Evolutionary conservation across 2,113 vertebrate species (phyloP), one percentile per base, ranked within the genome.

Genomic region (Anas platyrhynchos): DNA sequence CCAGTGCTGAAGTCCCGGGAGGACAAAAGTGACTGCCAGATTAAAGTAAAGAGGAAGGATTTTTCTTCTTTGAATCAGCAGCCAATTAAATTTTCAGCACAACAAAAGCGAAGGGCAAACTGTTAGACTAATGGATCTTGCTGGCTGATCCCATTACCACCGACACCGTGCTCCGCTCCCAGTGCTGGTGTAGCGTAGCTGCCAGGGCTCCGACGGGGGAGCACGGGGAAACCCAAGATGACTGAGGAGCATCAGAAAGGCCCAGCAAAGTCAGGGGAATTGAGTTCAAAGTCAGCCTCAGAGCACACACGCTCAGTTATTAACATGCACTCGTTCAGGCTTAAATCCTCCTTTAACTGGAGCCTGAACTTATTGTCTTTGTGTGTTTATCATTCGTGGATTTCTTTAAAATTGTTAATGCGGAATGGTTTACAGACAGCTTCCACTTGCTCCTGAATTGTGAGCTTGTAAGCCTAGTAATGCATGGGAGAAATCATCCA

Each of bases 191-290:
- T 88, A 88, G 85, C 83, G 43, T 36, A 63, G 54, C 95, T 93
- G 93, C 90, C 96, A 86, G 89, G 84, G 78, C 77, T 96, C 82
- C 38, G 0, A 15, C 63, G 84, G 89, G 94, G 87, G 67, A 86
- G 11, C 32, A 26, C 5, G 22, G 86, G 83, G 94, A 96, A 97
- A 85, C 41, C 85, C 84, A 16, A 96, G 82, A 72, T 20, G 67
- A 65, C 85, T 62, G 88, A 93, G 96, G 85, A 82, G 94, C 88
- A 68, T 41, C 93, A 90, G 94, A 80, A 81, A 78, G 83, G 75
- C 67, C 86, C 88, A 48, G 92, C 78, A 38, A 58, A 97, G 82
- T 56, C 85, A 18, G 48, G 93, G 91, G 83, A 94, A 83, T 21
- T 16, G 82, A 89, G 96, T 91, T 95, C 91, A 76, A 38, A 91